Conservation (phyloP, 2,888 invertebrate genomes). For the Peribatodes rhomboidaria region DNA sequence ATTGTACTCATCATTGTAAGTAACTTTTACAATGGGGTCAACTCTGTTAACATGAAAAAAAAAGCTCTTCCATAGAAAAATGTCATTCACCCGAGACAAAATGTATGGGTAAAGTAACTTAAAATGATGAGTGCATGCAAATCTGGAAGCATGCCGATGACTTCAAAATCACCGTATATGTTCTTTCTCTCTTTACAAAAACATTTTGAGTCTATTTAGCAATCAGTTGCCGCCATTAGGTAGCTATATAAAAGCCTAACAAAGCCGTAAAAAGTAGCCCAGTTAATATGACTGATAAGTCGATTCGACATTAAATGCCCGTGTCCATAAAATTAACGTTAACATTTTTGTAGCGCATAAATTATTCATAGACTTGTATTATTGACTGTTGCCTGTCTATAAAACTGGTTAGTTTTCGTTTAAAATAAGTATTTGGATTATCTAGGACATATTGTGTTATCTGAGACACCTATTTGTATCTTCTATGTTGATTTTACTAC, state of each 20-base stretch:
- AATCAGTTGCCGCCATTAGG: conserved; percentile 34
- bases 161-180: too few relatives aligned
- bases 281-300: conserved; percentile 37
- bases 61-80: too few relatives aligned
- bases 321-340: conserved; percentile 40
- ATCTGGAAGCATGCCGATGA: too few relatives aligned
- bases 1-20: too few relatives aligned
- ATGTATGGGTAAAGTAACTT: too few relatives aligned
- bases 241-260: conserved; percentile 17
- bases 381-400: conserved; percentile 24
- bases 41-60: too few relatives aligned
- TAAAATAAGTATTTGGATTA: not conserved
- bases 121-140: too few relatives aligned
- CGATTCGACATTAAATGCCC: conserved; percentile 27
- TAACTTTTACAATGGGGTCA: too few relatives aligned
- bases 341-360: conserved; percentile 38
- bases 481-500: not conserved
- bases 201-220: not conserved
- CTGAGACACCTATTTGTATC: not conserved
- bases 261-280: conserved; percentile 36
- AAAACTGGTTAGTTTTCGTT: conserved; percentile 20
- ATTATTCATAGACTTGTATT: conserved; percentile 40
- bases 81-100: too few relatives aligned
- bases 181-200: not conserved
- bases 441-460: not conserved